Evolutionary conservation across 2,797 vertebrate species (phyloP).

Genomic region (Mycteria americana): DNA sequence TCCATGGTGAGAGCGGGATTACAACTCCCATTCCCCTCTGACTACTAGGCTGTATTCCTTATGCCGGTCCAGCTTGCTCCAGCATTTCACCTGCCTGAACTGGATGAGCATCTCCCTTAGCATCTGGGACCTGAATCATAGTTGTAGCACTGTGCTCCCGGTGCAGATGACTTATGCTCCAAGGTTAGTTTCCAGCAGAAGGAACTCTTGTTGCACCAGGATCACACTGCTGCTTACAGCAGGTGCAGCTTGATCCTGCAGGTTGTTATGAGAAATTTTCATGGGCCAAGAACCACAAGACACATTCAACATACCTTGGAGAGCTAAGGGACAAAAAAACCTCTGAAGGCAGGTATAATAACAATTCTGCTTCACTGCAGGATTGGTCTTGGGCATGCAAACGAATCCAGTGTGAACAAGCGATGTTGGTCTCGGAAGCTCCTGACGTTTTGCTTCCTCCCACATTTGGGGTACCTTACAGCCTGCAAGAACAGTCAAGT

Average conservation of each 20-base stretch:
- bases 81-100: neutral
- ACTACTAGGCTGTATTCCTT: neutral
- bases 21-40: neutral
- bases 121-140: neutral
- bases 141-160: neutral
- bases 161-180: neutral
- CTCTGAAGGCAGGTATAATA: neutral
- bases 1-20: neutral
- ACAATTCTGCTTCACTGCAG: conserved; percentile 7
- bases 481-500: neutral
- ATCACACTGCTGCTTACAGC: neutral
- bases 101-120: neutral
- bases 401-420: neutral
- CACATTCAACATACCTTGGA: neutral
- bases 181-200: neutral
- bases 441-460: neutral
- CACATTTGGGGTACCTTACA: neutral
- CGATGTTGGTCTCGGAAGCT: neutral
- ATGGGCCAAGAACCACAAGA: neutral
- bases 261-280: neutral
- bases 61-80: neutral
- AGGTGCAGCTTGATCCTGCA: neutral
- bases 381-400: neutral
- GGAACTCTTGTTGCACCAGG: neutral
- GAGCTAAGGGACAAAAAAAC: neutral